Evolutionary conservation across 2,888 invertebrate species (phyloP), one percentile per base, ranked within the genome.

Genomic region (Stenotaenia linearis): DNA sequence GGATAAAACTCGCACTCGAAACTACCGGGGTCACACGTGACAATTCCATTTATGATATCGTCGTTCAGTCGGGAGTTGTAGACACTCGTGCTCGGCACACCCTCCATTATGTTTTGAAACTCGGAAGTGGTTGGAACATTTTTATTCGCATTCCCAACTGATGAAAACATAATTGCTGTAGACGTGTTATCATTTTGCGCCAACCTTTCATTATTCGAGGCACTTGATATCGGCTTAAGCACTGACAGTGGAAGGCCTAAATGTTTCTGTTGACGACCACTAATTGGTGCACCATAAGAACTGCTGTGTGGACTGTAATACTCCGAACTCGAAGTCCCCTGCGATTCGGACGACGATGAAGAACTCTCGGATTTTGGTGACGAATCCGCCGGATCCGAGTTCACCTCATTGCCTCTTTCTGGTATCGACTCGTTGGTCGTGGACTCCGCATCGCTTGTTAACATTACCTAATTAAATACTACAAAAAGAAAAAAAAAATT

Each of bases 291-390:
- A 40, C 50, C 35, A 5, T 18, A 18, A 7, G 77, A 77, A 28
- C 77, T 77, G 28, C 25, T 77, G 45, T 77, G 77, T 18, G 77
- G 77, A 25, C 77, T 77, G 50, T 77, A 77, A 15, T 77, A 77
- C 18, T 77, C 77, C 50, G 77, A 77, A 28, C 37, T 45, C 3
- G 37, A 28, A 25, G 77, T 40, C 50, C 28, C 37, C 23, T 35
- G 40, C 50, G 50, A 77, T 40, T 40, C 28, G 0, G 77, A 40
- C 1, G 21, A 18, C n/a, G 77, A 77, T n/a, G 45, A 28, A 3
- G 28, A 25, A n/a, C 40, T 77, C 28, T 28, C 25, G 3, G 50
- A 25, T 28, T 25, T 23, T 1, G n/a, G 77, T 12, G 77, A 10
- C 12, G 77, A 4, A 23, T 45, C 77, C 9, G 50, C 23, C 3